These are phyloP conservation scores for Aphodius sticticus DNA, from an alignment of 2,888 invertebrate species.

Conservation along the genomic window DNA sequence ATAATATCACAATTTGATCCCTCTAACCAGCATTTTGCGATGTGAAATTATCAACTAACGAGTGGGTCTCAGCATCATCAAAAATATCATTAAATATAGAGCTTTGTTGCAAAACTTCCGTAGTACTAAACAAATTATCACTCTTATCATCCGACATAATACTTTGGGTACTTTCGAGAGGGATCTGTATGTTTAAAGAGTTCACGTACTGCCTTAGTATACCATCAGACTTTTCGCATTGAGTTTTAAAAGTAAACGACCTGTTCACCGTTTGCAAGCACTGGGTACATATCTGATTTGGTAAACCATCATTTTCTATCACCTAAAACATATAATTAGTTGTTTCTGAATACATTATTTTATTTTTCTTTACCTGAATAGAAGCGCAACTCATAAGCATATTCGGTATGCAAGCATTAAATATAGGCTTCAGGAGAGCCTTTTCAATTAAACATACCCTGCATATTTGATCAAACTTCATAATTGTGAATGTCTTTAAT, in stretches of 20 bases:
- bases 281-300: conserved; percentile 57
- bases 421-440: conserved; percentile 54
- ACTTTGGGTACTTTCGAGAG: conserved; percentile 44
- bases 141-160: conserved; percentile 50
- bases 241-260: conserved; percentile 57
- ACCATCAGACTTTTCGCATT: conserved; percentile 57
- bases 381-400: conserved; percentile 59
- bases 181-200: conserved; percentile 48
- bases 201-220: conserved; percentile 54
- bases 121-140: conserved; percentile 52
- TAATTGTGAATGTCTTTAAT: conserved; percentile 32
- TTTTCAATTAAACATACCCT: conserved; percentile 57
- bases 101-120: conserved; percentile 54
- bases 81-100: conserved; percentile 58
- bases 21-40: conserved; percentile 51
- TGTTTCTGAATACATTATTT: not conserved
- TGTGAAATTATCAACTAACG: conserved; percentile 55
- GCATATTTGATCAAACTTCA: conserved; percentile 58
- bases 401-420: conserved; percentile 56
- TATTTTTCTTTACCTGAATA: conserved; percentile 51
- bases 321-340: conserved; percentile 46
- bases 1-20: not conserved
- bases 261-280: conserved; percentile 56
- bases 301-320: conserved; percentile 57
- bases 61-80: conserved; percentile 54